A percentile compares a stretch with the other conserved stretches of the same genome.
Evolutionary conservation across 2,888 invertebrate genomes (phyloP).

Genomic region (Erebia epiphron): DNA sequence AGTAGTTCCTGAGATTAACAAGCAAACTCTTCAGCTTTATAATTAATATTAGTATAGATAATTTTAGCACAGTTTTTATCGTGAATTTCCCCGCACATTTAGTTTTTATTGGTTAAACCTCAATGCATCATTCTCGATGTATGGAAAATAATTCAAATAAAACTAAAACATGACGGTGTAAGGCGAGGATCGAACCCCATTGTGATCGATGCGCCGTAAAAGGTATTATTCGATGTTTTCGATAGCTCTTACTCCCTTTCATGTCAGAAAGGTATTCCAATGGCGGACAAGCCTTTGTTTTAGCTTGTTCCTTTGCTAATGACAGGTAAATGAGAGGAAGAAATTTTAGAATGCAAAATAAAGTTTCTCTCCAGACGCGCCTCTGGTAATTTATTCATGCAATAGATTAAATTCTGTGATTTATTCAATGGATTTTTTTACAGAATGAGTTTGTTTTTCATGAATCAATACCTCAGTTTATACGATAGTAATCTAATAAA

Average conservation of each 20-base stretch:
- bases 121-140: conserved; percentile 5
- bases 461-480: not conserved
- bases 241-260: conserved; percentile 55
- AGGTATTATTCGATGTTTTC: conserved; percentile 67
- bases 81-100: not conserved
- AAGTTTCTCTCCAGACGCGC: conserved; percentile 1
- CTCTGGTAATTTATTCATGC: not conserved
- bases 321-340: conserved; percentile 32
- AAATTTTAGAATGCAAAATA: conserved; percentile 24
- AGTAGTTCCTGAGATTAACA: too few relatives aligned
- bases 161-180: conserved; percentile 47
- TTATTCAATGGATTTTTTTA: not conserved
- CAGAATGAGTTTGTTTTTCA: not conserved
- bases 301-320: conserved; percentile 34
- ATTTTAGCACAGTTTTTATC: not conserved
- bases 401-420: not conserved
- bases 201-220: conserved; percentile 58
- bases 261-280: conserved; percentile 55
- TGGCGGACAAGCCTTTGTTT: conserved; percentile 47
- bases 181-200: conserved; percentile 39
- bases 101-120: not conserved
- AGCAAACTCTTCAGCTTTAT: too few relatives aligned
- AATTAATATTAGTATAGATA: too few relatives aligned
- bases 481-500: too few relatives aligned
- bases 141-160: conserved; percentile 11